Conservation (phyloP, 2,113 vertebrate species). For the Cephalopholis sonnerati region DNA sequence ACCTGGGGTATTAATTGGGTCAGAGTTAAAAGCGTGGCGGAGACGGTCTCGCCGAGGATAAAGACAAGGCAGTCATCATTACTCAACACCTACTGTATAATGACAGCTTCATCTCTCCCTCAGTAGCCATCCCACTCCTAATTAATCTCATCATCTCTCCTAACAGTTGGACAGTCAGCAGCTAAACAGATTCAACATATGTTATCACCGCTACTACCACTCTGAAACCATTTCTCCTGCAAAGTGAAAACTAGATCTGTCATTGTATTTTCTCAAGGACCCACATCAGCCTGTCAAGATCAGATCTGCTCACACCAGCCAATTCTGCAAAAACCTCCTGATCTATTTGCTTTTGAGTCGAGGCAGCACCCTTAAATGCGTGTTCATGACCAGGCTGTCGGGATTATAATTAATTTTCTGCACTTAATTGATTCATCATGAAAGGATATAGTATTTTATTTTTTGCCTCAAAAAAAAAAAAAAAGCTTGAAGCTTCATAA, state of each 20-base stretch:
- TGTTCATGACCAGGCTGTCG: background rate
- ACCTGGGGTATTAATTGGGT: conserved; percentile 83
- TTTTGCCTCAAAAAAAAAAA: conserved; percentile 54
- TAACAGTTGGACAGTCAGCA: conserved; percentile 76
- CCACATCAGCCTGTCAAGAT: conserved; percentile 38
- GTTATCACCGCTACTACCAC: conserved; percentile 55
- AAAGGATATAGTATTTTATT: conserved; percentile 39
- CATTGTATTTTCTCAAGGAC: conserved; percentile 28
- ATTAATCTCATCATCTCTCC: conserved; percentile 81
- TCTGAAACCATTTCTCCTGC: conserved; percentile 41
- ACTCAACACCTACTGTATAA: conserved; percentile 80
- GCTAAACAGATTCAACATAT: conserved; percentile 77
- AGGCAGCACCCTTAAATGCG: conserved; percentile 10
- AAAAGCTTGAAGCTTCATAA: conserved; percentile 72
- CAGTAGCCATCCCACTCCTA: conserved; percentile 76
- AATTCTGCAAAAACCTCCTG: conserved; percentile 5
- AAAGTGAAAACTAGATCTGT: conserved; percentile 36
- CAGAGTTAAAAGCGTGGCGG: conserved; percentile 71
- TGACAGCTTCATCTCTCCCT: conserved; percentile 83
- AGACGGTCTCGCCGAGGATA: conserved; percentile 54
- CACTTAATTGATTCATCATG: conserved; percentile 76
- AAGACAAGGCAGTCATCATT: conserved; percentile 75
- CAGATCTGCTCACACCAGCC: background rate
- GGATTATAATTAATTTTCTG: conserved; percentile 38
- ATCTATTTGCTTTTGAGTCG: conserved; percentile 5